Conservation (phyloP, 2,113 vertebrate genomes). For the Lethenteron camtschaticum region DNA sequence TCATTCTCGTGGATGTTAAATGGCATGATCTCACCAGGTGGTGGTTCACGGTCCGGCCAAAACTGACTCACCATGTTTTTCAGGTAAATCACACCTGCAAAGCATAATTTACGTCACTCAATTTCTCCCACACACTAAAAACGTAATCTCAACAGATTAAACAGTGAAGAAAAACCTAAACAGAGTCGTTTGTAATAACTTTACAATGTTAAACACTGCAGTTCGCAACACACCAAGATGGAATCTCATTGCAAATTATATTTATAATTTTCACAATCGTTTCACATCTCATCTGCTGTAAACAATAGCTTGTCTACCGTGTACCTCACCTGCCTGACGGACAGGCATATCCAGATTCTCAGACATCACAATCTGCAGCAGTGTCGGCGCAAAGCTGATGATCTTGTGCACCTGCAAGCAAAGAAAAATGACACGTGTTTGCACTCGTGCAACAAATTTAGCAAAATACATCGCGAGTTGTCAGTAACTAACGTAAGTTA, state of each 20-base stretch:
- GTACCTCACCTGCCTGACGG: constrained; percentile 71
- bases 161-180: too few species aligned
- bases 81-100: constrained; percentile 85
- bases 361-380: constrained; percentile 92
- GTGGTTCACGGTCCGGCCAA: constrained; percentile 68
- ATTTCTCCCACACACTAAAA: too few species aligned
- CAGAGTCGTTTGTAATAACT: too few species aligned
- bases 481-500: too few species aligned
- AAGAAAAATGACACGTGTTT: not conserved
- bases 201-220: too few species aligned
- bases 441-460: too few species aligned
- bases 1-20: constrained; percentile 90
- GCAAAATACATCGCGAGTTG: too few species aligned
- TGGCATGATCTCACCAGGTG: constrained; percentile 45
- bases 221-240: too few species aligned
- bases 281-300: too few species aligned
- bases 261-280: not conserved
- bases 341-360: constrained; percentile 91
- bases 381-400: constrained; percentile 75
- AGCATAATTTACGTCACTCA: not conserved
- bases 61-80: constrained; percentile 98
- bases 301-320: too few species aligned
- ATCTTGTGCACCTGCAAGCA: constrained; percentile 55
- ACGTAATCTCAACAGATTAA: too few species aligned
- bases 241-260: too few species aligned